Evolutionary conservation across 2,113 vertebrate genomes (phyloP), one percentile per base, ranked within the genome.

Genomic region (Brienomyrus longianalis): DNA sequence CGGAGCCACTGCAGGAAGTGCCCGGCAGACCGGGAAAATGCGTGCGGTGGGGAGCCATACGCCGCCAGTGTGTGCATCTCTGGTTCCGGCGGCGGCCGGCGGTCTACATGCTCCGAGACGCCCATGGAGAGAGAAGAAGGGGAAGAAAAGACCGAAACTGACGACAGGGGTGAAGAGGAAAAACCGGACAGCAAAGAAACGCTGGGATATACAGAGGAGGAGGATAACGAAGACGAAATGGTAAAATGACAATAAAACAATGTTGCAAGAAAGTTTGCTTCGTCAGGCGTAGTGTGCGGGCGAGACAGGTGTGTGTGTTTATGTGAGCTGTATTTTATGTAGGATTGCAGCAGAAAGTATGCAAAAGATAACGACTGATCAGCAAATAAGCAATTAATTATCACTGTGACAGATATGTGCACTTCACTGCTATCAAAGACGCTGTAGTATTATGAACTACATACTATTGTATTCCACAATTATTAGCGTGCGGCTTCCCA

Each of bases 221-320:
- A 92, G 3, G 91, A 92, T 2, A 91, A 91, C 52, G 91, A 92
- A 74, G 92, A 91, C 51, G 91, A 93, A 91, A 90, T 93, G 93
- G 93, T 93, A 92, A 93, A 80, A 47, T 47, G 5, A 35, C 15
- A 66, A 19, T 59, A n/a, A 59, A 17, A 77, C n/a, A 62, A n/a
- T 74, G 35, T 59, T 43, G 23, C 31, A 13, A 21, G 11, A 51
- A 2, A 47, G 43, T 48, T 47, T 39, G 17, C 88, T 54, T 27
- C 70, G 47, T 39, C 15, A 27, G 39, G 56, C 23, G 56, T 23
- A n/a, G 56, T 62, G 56, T 62, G 56, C 2, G 56, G 56, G 50
- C 54, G 59, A 9, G 89, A 62, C 80, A 85, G 52, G 89, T 89
- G 89, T 89, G 89, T 89, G 88, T 77, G 88, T 35, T 4, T 48